These are phyloP conservation scores for Tragelaphus buxtoni DNA, from an alignment of 2,113 vertebrate genomes.

Conservation along the genomic window DNA sequence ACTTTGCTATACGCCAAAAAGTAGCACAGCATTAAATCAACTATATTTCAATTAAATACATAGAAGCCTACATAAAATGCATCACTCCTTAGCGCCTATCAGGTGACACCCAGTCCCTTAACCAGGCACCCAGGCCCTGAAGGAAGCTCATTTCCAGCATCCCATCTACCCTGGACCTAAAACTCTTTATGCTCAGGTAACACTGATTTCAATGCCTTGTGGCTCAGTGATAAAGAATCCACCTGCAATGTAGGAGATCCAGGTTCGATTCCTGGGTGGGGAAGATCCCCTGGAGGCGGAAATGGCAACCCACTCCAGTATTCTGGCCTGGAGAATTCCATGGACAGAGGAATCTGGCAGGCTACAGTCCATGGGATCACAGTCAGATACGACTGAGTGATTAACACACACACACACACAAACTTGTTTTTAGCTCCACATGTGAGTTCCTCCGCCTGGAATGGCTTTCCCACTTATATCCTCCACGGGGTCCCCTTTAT, in stretches of 20 bases:
- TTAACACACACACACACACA: not conserved
- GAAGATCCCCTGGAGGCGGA: not conserved
- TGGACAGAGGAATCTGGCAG: not conserved
- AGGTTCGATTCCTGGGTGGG: not conserved
- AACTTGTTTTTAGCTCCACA: rapidly evolving
- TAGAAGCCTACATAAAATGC: not conserved
- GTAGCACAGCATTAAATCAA: not conserved
- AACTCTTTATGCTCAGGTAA: no score
- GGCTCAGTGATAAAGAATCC: not conserved
- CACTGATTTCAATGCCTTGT: not conserved
- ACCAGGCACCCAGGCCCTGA: rapidly evolving
- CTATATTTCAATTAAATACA: not conserved
- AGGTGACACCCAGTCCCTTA: no score
- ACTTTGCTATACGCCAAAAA: not conserved
- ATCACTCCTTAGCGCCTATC: rapidly evolving
- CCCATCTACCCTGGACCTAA: rapidly evolving
- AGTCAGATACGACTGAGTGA: not conserved
- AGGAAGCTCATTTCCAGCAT: rapidly evolving
- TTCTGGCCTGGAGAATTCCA: not conserved
- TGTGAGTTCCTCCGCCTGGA: not conserved
- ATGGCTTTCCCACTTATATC: no score
- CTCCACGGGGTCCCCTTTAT: not conserved
- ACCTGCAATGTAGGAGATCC: not conserved
- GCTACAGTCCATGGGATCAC: not conserved
- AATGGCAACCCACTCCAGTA: not conserved